These are phyloP conservation scores for Hyppa rectilinea DNA, from an alignment of 2,888 invertebrate genomes.

Conservation along the genomic window DNA sequence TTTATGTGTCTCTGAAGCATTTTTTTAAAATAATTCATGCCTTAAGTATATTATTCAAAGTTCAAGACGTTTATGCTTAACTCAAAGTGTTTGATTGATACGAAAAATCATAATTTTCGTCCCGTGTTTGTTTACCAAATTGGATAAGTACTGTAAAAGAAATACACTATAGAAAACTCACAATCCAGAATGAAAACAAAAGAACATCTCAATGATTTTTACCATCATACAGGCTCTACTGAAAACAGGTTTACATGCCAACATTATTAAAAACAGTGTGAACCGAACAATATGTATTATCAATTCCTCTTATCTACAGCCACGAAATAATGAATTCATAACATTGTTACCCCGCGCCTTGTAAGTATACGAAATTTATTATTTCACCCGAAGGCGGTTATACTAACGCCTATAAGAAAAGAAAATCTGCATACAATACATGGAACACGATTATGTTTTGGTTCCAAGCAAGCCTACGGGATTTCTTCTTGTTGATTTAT, in stretches of 20 bases:
- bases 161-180: no score
- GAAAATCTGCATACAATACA: constrained; percentile 87
- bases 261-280: constrained; percentile 51
- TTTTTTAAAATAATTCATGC: no score
- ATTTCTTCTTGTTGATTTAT: constrained; percentile 70
- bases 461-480: constrained; percentile 57
- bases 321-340: constrained; percentile 80
- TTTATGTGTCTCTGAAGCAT: no score
- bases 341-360: constrained; percentile 78
- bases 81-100: no score
- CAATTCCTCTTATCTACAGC: constrained; percentile 72
- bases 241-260: constrained; percentile 41
- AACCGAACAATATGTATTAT: constrained; percentile 62
- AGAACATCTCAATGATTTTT: neutral
- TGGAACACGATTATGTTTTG: constrained; percentile 62
- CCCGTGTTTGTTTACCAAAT: no score
- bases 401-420: constrained; percentile 78
- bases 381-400: constrained; percentile 74
- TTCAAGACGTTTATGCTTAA: no score
- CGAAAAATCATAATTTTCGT: no score
- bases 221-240: neutral
- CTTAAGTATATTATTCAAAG: no score
- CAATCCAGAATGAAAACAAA: neutral
- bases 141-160: no score
- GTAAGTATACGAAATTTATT: constrained; percentile 80